Evolutionary conservation across 2,113 vertebrate species (phyloP), one percentile per base, ranked within the genome.

Genomic region (Rousettus leschenaultii): DNA sequence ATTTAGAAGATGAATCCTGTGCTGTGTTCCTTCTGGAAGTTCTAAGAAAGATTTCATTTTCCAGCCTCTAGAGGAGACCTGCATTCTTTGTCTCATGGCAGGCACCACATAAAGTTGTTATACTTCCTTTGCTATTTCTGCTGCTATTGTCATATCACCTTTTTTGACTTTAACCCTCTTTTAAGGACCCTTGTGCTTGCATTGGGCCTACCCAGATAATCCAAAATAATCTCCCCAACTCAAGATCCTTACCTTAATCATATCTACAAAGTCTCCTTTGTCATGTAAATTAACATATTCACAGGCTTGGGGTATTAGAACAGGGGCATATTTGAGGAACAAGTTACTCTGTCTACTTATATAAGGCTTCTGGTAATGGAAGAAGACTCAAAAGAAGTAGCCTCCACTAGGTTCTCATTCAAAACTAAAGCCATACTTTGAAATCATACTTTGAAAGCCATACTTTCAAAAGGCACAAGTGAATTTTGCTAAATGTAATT

Each of bases 401-500:
- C 7, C 16, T 55, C 30, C 11, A n/a, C 14, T 18, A 55, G 21
- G 11, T 75, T 71, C 83, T 57, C 91, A 35, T 92, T 97, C 82
- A 94, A 92, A 93, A 38, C 22, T 43, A 83, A 91, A 82, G 77
- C 53, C 53, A 21, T 51, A 71, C 70, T 96, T 84, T 30, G 38
- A 93, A 96, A 95, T 84, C 16, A 33, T 40, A 40, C 40, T 40
- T 40, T 40, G 40, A 40, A 40, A 40, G 40, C 40, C 40, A 40
- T 40, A 40, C 40, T 86, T 97, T 95, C 89, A 95, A 95, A 93
- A 91, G 89, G 53, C n/a, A 43, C 43, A 94, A 86, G 70, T 66
- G 33, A 93, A 96, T 91, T 95, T 96, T 93, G 83, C 82, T 91
- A 91, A 94, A 80, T 91, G 93, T 97, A 95, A 97, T 96, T 96